Base-by-base conservation (phyloP, 2,888 invertebrate genomes). In the Geotrupes spiniger region DNA sequence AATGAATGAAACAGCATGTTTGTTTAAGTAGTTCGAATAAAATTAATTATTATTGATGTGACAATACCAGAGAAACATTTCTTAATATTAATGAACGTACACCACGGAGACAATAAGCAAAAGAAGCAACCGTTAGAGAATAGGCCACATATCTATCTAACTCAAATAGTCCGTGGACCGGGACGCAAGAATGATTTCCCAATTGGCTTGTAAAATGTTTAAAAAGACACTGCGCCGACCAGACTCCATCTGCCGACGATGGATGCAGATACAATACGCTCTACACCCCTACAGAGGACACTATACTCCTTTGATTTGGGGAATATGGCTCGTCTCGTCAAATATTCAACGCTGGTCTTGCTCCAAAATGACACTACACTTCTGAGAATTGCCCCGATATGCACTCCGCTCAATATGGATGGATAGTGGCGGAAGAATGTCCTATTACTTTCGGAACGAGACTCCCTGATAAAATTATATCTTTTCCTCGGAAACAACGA, bases 101-200 rank as follows among this genome's bases (percentile, higher is more conserved):
- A n/a, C n/a, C n/a, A n/a, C n/a, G n/a, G n/a, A n/a, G n/a, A n/a
- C n/a, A n/a, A n/a, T n/a, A n/a, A 14, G 9, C 33, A 8, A n/a
- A 2, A 33, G 11, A 33, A 33, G 11, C 33, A 8, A 14, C 33
- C 33, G 9, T 33, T 33, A 33, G 33, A 33, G 11, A 33, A 31
- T 61, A 63, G 62, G 63, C 60, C 64, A 63, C 66, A 65, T 62
- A 69, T 70, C 68, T 68, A 68, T 69, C 68, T 66, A 66, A 67
- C 65, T 68, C 69, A 69, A 69, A 69, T 64, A 69, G 69, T 61
- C 61, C 63, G 62, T 62, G 63, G 59, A 62, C 61, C 60, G 61
- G 62, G 60, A 58, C 63, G 60, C 62, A 61, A 63, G 69, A 71
- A 75, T 76, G 77, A 77, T 77, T 77, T 77, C 76, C 77, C 77